Base-by-base conservation (phyloP, 53 echinoderm and acorn worm genomes). In the Antedon mediterranea region DNA sequence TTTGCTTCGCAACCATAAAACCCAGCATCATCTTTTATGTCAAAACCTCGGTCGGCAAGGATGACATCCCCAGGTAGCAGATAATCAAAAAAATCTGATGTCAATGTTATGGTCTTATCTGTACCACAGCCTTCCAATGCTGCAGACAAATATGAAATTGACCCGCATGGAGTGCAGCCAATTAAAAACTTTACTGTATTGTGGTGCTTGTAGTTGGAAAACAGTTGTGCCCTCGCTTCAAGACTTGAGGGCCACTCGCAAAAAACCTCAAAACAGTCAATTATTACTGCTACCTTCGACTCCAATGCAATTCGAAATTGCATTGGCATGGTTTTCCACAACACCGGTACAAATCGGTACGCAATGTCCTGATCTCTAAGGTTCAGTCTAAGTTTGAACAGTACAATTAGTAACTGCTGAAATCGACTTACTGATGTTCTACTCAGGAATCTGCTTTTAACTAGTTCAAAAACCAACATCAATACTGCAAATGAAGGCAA, bases 161-260 rank as follows among this genome's bases (percentile, higher is more conserved):
- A 30, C 18, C 44, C 79, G 32, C 70, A 32, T 27, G 71, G 79
- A 43, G 31, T 31, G 27, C 79, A 6, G n/a, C 79, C 79, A n/a
- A 79, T 79, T 27, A 79, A 31, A 75, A 82, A 82, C 32, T 82
- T 82, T 28, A 82, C 34, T 23, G 82, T 82, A 44, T 82, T 82
- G 20, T 23, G 79, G 23, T 70, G 29, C 70, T 71, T 79, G 29
- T 44, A 80, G 33, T 30, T 43, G 18, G n/a, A n/a, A n/a, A n/a
- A n/a, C n/a, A n/a, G n/a, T n/a, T n/a, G n/a, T n/a, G 82, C 75
- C 71, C 82, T 76, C 28, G 82, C 76, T 76, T 43, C 31, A 26
- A 31, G 34, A 72, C 32, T 32, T 28, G 71, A 4, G 5, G 72
- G 80, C 32, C 72, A 28, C 31, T 72, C 74, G 34, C 72, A 2